Evolutionary conservation across 2,113 vertebrate species (phyloP).

Genomic region (Menidia beryllina): DNA sequence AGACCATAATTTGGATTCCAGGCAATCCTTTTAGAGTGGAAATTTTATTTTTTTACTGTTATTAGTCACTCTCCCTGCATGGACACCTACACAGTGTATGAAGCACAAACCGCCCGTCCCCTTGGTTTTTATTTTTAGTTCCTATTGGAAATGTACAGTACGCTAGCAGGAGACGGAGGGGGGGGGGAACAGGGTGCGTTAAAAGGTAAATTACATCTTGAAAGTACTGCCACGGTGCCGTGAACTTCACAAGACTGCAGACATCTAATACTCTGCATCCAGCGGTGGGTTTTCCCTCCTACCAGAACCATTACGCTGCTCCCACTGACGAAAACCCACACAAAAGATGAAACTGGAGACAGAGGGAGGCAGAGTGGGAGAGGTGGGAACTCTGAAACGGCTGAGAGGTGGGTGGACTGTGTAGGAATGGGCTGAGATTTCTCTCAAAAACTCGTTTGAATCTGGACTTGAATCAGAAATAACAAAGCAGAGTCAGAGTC

Average conservation of each 20-base stretch:
- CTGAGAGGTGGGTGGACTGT: slow-evolving; percentile 1
- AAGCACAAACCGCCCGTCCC: slow-evolving; percentile 24
- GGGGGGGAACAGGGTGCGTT: slow-evolving; percentile 6
- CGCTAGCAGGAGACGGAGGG: slow-evolving; percentile 24
- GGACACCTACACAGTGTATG: slow-evolving; percentile 34
- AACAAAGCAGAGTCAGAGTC: neutral
- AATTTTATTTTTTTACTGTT: slow-evolving; percentile 15
- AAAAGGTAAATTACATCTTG: slow-evolving; percentile 28
- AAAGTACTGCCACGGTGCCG: slow-evolving; percentile 42
- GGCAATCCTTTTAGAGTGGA: slow-evolving; percentile 5
- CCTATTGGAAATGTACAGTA: slow-evolving; percentile 42
- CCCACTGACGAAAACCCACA: slow-evolving; percentile 59
- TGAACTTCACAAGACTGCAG: slow-evolving; percentile 22
- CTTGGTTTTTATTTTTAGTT: slow-evolving; percentile 17
- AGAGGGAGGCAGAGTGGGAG: neutral
- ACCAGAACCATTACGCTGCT: slow-evolving; percentile 34
- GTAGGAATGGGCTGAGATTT: slow-evolving; percentile 15
- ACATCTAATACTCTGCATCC: slow-evolving; percentile 40
- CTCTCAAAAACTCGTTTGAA: neutral
- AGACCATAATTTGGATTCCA: slow-evolving; percentile 7
- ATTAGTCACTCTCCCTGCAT: slow-evolving; percentile 21
- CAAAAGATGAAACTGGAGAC: slow-evolving; percentile 57
- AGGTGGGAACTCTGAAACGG: slow-evolving; percentile 18
- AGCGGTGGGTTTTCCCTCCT: slow-evolving; percentile 10
- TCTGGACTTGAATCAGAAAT: neutral